Percentiles rank a stretch among this genome's conserved stretches.
Conservation (phyloP, 2,797 vertebrate genomes). For the Sylvia borin region DNA sequence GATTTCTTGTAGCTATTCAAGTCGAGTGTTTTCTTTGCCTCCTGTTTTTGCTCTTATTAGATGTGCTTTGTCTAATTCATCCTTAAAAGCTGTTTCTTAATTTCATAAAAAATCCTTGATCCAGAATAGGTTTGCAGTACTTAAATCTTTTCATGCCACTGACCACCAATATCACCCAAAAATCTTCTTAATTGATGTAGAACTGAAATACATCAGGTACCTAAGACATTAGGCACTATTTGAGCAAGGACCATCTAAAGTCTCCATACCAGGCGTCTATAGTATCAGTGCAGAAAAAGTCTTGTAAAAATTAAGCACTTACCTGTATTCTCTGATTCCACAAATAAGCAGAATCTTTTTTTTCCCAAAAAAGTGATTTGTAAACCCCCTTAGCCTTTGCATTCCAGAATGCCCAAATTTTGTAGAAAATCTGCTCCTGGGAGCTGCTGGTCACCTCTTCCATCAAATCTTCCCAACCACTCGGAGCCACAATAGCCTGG, state of each 20-base stretch:
- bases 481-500: not conserved
- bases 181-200: not conserved
- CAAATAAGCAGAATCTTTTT: not conserved
- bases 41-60: not conserved
- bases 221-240: not conserved
- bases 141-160: not conserved
- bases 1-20: not conserved
- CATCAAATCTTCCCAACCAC: not conserved
- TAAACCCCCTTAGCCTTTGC: not conserved
- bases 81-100: not conserved
- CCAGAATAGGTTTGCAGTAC: not conserved
- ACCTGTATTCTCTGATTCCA: not conserved
- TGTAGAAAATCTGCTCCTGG: not conserved
- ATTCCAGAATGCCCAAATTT: not conserved
- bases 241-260: not conserved
- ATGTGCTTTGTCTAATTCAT: not conserved
- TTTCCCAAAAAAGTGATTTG: not conserved
- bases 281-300: not conserved
- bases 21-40: not conserved
- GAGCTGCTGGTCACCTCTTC: not conserved
- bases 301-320: conserved; percentile 22
- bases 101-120: not conserved
- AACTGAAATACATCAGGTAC: not conserved
- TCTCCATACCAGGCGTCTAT: not conserved
- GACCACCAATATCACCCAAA: not conserved